phyloP scores from a whole-genome alignment of 2,888 invertebrate species.

The Cristatella mucedo region DNA sequence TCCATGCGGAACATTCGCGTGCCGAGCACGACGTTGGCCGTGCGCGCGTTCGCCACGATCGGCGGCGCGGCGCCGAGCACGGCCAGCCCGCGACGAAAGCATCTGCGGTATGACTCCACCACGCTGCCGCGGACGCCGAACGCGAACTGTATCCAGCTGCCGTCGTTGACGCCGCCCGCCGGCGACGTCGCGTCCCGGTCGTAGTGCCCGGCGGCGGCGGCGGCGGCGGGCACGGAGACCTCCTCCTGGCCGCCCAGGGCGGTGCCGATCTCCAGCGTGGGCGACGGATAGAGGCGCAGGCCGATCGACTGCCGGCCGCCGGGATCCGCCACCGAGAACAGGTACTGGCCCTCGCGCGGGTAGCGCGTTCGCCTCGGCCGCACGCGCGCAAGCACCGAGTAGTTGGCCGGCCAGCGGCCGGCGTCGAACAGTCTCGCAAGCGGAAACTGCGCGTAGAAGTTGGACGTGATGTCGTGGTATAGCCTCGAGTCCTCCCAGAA shows the following conservation, averaged over 20 bases:
- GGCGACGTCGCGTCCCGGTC: too few species aligned
- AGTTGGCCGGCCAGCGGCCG: constrained; percentile 3
- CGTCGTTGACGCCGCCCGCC: constrained; percentile 6
- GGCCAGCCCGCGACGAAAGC: background rate
- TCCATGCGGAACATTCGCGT: constrained; percentile 5
- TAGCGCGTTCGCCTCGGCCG: constrained; percentile 3
- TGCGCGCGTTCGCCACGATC: constrained; percentile 5
- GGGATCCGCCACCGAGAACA: constrained; percentile 5
- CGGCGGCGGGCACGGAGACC: too few species aligned
- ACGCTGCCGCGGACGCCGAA: background rate
- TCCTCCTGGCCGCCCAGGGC: background rate
- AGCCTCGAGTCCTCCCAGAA: too few species aligned
- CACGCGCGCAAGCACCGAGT: constrained; percentile 3
- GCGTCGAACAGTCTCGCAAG: constrained; percentile 1
- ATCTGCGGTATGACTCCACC: constrained; percentile 2
- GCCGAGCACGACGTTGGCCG: constrained; percentile 2
- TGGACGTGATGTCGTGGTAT: constrained; percentile 9
- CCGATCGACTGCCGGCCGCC: constrained; percentile 5
- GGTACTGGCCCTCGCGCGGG: constrained; percentile 5
- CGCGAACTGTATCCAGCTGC: constrained; percentile 6
- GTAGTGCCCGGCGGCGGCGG: too few species aligned
- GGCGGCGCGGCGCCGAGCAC: background rate
- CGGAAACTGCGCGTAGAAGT: constrained; percentile 5
- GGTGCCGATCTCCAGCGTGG: constrained; percentile 3
- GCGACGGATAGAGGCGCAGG: constrained; percentile 4